Evolutionary conservation across 1,140 invertebrate genomes (phyloP), one percentile per base, ranked within the genome.

Genomic region (Elysia chlorotica): DNA sequence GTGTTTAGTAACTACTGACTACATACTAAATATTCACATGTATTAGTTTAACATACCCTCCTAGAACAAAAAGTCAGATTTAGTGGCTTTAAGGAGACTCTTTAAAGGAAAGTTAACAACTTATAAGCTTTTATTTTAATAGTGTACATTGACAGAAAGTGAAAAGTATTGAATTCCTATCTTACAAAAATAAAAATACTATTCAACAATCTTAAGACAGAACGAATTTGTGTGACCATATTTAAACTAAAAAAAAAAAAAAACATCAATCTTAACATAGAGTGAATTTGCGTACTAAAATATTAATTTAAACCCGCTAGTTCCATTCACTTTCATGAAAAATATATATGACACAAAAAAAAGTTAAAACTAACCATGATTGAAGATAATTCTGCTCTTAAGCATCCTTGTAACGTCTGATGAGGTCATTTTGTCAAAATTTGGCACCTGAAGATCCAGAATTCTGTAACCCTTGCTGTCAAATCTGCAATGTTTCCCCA

Each of bases 341-440:
- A n/a, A n/a, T n/a, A n/a, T n/a, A n/a, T n/a, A n/a, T n/a, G n/a
- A n/a, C n/a, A n/a, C n/a, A n/a, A n/a, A n/a, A n/a, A n/a, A n/a
- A n/a, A n/a, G n/a, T n/a, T n/a, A 65, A 56, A 33, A 65, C 73
- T 74, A 37, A 85, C 83, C 77, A 74, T 82, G 76, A 62, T 85
- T 68, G 77, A 81, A 86, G 36, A 86, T 76, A n/a, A 86, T 79
- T 62, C 75, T 79, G 53, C 78, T 75, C 33, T 77, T 78, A 31
- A 86, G 74, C 41, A 84, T 73, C 10, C 71, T 72, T n/a, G 79
- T 65, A 3, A 85, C 53, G 38, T 79, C 80, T 23, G 68, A 53
- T 5, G 71, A 59, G n/a, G 80, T 76, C 61, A 78, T 76, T 36
- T 76, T 63, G 6, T 79, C 48, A 25, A 79, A 57, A 69, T 87